Base-by-base conservation (phyloP, 2,113 vertebrate species). In the Leptodactylus fuscus region DNA sequence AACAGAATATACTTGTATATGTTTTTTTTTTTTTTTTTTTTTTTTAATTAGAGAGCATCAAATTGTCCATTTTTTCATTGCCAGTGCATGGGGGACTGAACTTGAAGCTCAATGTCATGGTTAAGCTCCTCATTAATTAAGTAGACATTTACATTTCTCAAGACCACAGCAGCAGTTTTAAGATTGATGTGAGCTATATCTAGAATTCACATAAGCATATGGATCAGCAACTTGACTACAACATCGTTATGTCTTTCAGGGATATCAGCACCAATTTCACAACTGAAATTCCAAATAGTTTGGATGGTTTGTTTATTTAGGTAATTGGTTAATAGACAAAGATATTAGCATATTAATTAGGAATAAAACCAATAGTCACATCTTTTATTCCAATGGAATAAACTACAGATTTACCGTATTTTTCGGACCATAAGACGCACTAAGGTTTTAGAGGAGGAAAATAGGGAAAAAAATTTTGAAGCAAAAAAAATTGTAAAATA, bases 141-240 rank as follows among this genome's bases (percentile, higher is more conserved):
- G 32, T 22, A 77, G 82, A 76, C 82, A 85, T 85, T 85, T 85
- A 77, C 82, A 85, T 85, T 85, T 77, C 82, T 85, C 58, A 75
- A 85, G 82, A 85, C 73, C 58, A 51, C 58, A 62, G 48, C 73
- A 85, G 73, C 82, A 85, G 55, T 75, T 85, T 85, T 29, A 85
- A 85, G 82, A 85, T 85, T 76, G 82, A 85, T 85, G 82, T 44
- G 74, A 46, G 22, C 27, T 76, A 60, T 77, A 62, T 85, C 24
- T 51, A 77, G 73, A 85, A 85, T 85, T 67, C 82, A 85, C 82
- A 85, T 49, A 85, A 85, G 82, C 82, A 85, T 85, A 85, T 77
- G 82, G 82, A 77, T 85, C 82, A 55, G 51, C 48, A 55, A 48
- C 67, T 12, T 29, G 51, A 73, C 53, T 51, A 83, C 49, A 83